A percentile compares a stretch with the other conserved stretches of the same genome.
These are phyloP conservation scores for Aldrovandia affinis DNA, from an alignment of 2,797 vertebrate genomes.

Conservation along the genomic window DNA sequence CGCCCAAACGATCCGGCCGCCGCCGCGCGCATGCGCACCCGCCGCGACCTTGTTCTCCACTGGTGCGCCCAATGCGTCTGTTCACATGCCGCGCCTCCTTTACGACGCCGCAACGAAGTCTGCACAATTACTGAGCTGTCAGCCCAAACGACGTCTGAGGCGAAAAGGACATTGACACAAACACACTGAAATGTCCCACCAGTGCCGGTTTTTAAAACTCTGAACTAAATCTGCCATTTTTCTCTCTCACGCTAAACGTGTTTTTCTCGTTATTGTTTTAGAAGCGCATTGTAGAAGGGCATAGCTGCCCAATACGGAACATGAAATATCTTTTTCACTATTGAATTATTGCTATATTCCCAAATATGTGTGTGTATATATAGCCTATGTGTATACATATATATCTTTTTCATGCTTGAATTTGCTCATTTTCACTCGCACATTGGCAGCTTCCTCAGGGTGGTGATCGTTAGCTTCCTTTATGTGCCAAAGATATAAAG, in stretches of 20 bases:
- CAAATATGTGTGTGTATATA: not conserved
- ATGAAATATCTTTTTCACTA: not conserved
- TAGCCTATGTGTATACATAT: not conserved
- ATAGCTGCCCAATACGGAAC: not conserved
- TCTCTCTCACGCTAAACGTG: not conserved
- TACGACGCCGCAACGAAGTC: too few species aligned
- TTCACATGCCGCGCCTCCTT: too few species aligned
- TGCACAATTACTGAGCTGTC: too few species aligned
- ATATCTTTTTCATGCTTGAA: slow-evolving; percentile 9
- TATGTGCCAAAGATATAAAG: slow-evolving; percentile 20
- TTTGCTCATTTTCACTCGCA: slow-evolving; percentile 5
- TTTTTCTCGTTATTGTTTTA: too few species aligned
- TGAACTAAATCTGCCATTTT: not conserved
- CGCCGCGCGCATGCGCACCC: not conserved
- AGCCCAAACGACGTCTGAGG: too few species aligned
- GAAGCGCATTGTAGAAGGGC: not conserved
- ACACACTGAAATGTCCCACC: not conserved
- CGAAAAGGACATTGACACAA: too few species aligned
- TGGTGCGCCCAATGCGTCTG: not conserved
- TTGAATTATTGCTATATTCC: not conserved
- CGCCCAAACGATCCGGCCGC: not conserved
- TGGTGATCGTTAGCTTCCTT: slow-evolving; percentile 3
- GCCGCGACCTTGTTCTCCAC: too few species aligned
- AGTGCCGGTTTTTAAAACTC: too few species aligned
- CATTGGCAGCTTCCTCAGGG: slow-evolving; percentile 11